These are phyloP conservation scores for Rhagologus leucostigma DNA, from an alignment of 2,113 vertebrate species.

Conservation along the genomic window DNA sequence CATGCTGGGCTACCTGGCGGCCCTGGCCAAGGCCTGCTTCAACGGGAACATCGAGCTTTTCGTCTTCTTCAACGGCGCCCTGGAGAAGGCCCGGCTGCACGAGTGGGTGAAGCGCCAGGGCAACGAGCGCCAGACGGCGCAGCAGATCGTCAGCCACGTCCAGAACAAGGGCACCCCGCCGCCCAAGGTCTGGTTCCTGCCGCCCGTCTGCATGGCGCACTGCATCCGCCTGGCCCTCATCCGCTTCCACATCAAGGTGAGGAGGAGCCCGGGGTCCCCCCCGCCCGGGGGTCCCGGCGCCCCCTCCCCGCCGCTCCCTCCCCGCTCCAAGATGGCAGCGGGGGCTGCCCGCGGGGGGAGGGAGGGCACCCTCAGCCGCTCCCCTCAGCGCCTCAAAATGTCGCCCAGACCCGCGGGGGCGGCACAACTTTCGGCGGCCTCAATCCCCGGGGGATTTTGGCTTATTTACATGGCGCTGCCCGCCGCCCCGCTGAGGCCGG, in stretches of 20 bases:
- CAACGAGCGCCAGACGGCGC: slow-evolving; percentile 92
- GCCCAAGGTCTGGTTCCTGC: slow-evolving; percentile 96
- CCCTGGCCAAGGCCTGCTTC: slow-evolving; percentile 91
- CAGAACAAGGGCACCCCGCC: slow-evolving; percentile 95
- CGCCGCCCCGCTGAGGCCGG: neutral
- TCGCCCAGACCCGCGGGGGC: slow-evolving; percentile 19
- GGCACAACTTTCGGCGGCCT: neutral
- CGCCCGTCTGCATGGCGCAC: slow-evolving; percentile 93
- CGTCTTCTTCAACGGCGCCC: slow-evolving; percentile 94
- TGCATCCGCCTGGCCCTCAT: slow-evolving; percentile 95
- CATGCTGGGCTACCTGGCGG: slow-evolving; percentile 94
- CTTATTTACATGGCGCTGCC: neutral
- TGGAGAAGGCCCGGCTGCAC: slow-evolving; percentile 95
- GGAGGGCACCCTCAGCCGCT: neutral
- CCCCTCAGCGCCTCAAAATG: slow-evolving; percentile 48
- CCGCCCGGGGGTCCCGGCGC: neutral
- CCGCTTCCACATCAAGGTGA: slow-evolving; percentile 93
- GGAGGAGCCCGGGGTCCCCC: neutral
- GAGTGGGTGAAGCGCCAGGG: slow-evolving; percentile 96
- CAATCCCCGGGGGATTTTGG: neutral
- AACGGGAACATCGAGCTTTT: slow-evolving; percentile 93
- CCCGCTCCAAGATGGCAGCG: slow-evolving; percentile 16
- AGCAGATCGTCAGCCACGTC: slow-evolving; percentile 95
- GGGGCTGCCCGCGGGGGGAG: neutral
- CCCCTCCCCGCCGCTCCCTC: neutral